Conservation (phyloP, 2,888 invertebrate species). For the Poecilobothrus nobilitatus region DNA sequence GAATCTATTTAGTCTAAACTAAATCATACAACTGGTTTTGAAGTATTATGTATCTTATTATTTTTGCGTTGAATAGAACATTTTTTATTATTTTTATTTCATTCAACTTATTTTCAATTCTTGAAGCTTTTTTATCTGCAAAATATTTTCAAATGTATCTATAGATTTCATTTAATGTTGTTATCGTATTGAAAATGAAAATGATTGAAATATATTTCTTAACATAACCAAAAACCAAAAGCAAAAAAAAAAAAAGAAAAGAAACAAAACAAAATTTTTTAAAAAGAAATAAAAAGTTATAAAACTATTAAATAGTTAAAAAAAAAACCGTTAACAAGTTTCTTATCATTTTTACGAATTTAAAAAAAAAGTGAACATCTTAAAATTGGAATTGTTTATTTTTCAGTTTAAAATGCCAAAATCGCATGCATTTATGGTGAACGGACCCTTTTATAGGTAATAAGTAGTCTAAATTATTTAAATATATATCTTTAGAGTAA, state of each 20-base stretch:
- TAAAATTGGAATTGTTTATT: too few relatives aligned
- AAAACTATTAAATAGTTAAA: too few relatives aligned
- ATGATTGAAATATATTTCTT: slow-evolving; percentile 6
- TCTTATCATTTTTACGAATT: too few relatives aligned
- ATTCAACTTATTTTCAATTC: not conserved
- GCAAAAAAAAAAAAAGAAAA: not conserved
- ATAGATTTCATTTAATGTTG: not conserved
- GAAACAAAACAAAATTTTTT: not conserved
- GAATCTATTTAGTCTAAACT: too few relatives aligned
- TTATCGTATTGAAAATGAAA: slow-evolving; percentile 1
- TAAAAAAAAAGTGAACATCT: too few relatives aligned
- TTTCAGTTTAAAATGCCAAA: too few relatives aligned
- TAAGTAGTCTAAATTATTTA: too few relatives aligned
- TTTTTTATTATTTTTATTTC: not conserved
- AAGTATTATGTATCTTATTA: not conserved
- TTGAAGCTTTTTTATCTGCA: not conserved
- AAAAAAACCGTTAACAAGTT: not conserved
- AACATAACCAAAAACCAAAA: not conserved
- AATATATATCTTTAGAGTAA: too few relatives aligned
- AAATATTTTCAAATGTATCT: not conserved
- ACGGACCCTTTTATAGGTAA: too few relatives aligned
- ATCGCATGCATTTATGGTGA: too few relatives aligned
- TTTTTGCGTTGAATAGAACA: not conserved
- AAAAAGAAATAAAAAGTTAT: too few relatives aligned
- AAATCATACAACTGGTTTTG: too few relatives aligned